Evolutionary conservation across 2,888 invertebrate genomes (phyloP), one percentile per base, ranked within the genome.

Genomic region (Drosophila anomalipes): DNA sequence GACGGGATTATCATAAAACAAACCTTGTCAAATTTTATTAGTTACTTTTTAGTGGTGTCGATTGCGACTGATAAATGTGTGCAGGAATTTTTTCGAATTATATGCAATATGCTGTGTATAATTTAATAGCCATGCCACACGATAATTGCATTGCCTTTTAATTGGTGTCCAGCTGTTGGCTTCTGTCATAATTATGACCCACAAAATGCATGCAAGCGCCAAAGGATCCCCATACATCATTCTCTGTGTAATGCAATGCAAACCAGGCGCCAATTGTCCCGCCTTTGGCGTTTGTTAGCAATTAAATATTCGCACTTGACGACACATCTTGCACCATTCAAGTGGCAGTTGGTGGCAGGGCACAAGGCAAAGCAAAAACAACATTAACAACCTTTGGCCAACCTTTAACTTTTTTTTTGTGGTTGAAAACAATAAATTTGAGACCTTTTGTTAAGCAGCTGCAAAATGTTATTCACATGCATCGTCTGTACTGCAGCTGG

Each of bases 241-340:
- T 47, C 26, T 41, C 52, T 63, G 47, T 65, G 71, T 60, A 65
- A 73, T 33, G 63, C 66, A 63, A 74, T 60, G 57, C 57, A 32
- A 49, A 39, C 63, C 63, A 60, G 88, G 88, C 85, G 88, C 80
- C 89, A 75, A 87, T 70, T 82, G 85, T 77, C 75, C 74, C 52
- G 84, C 60, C 70, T 72, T 69, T 75, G 72, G 70, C 65, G 57
- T 83, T 89, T 81, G 77, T 77, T 82, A 86, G 85, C 88, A 86
- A 86, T 86, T 86, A 86, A 86, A 86, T 89, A 74, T 85, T 80
- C 85, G 88, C 88, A 86, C 88, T 82, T 85, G 70, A 89, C 57
- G 75, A 63, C 75, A 72, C 80, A 80, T 66, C 79, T 76, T 72
- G 56, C 56, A 54, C 74, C 59, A 73, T 81, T 84, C 53, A 85